Evolutionary conservation across 2,797 vertebrate species (phyloP).

Genomic region (Cuniculus paca): DNA sequence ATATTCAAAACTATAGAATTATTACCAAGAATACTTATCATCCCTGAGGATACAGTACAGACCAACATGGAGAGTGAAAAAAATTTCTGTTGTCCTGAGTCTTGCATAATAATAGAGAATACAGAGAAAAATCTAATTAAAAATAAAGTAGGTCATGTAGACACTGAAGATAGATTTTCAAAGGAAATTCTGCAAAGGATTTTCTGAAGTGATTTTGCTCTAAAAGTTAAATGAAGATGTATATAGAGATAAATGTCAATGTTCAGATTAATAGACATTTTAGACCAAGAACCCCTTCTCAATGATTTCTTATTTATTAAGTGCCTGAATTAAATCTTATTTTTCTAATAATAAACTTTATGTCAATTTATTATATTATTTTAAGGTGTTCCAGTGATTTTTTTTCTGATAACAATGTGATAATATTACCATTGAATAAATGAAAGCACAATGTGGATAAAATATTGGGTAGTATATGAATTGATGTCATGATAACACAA

Average conservation of each 20-base stretch:
- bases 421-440: constrained; percentile 30
- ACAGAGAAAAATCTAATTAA: neutral
- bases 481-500: constrained; percentile 79
- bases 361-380: neutral
- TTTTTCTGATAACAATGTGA: constrained; percentile 32
- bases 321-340: neutral
- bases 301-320: neutral
- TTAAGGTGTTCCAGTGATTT: neutral
- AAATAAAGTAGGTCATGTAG: neutral
- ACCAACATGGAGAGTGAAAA: neutral
- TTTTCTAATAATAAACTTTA: neutral
- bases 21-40: neutral
- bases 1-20: neutral
- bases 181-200: neutral
- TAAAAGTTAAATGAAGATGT: neutral
- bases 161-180: neutral
- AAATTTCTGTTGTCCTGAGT: neutral
- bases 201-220: neutral
- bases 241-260: neutral
- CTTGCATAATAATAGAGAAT: neutral
- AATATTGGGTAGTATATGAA: constrained; percentile 70
- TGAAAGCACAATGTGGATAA: neutral
- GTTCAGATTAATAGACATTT: neutral
- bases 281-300: neutral
- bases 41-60: neutral